A percentile compares a stretch with the other conserved stretches of the same genome.
These are phyloP conservation scores for Dugesia japonica DNA, from an alignment of 2,888 invertebrate genomes.

Conservation along the genomic window DNA sequence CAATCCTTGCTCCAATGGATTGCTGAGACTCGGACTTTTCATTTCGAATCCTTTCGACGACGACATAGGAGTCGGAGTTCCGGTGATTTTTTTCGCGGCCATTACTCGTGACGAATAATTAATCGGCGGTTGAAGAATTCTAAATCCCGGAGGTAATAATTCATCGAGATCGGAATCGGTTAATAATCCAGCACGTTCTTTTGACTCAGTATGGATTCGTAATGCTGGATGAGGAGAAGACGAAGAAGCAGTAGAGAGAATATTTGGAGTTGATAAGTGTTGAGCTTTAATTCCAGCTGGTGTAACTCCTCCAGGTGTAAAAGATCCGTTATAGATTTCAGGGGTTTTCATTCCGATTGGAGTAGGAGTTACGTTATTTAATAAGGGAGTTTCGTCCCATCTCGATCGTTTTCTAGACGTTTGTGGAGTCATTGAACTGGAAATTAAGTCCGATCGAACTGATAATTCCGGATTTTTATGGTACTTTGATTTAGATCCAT, in stretches of 20 bases:
- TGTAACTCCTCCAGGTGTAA: slow-evolving; percentile 56
- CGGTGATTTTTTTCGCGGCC: slow-evolving; percentile 84
- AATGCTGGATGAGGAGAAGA: slow-evolving; percentile 90
- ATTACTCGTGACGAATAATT: slow-evolving; percentile 88
- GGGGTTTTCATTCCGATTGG: slow-evolving; percentile 42
- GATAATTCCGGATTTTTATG: slow-evolving; percentile 52
- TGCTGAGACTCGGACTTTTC: slow-evolving; percentile 45
- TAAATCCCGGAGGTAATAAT: slow-evolving; percentile 66
- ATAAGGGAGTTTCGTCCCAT: slow-evolving; percentile 91
- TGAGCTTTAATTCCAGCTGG: slow-evolving; percentile 66
- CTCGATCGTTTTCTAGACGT: slow-evolving; percentile 82
- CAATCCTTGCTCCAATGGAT: slow-evolving; percentile 60
- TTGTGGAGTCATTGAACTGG: slow-evolving; percentile 71
- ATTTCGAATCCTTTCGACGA: slow-evolving; percentile 47
- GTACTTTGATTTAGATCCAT: too few species aligned
- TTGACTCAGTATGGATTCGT: slow-evolving; percentile 88
- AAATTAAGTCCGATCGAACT: slow-evolving; percentile 40
- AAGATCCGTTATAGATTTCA: slow-evolving; percentile 42
- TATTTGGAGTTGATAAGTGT: slow-evolving; percentile 93
- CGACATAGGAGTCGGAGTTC: slow-evolving; percentile 86
- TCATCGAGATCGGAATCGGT: slow-evolving; percentile 90
- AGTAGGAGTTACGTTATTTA: slow-evolving; percentile 51
- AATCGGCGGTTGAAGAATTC: slow-evolving; percentile 69
- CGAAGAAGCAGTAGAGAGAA: slow-evolving; percentile 95
- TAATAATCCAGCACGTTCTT: too few species aligned